Base-by-base conservation (phyloP, 2,797 vertebrate species). In the Malurus leucopterus region DNA sequence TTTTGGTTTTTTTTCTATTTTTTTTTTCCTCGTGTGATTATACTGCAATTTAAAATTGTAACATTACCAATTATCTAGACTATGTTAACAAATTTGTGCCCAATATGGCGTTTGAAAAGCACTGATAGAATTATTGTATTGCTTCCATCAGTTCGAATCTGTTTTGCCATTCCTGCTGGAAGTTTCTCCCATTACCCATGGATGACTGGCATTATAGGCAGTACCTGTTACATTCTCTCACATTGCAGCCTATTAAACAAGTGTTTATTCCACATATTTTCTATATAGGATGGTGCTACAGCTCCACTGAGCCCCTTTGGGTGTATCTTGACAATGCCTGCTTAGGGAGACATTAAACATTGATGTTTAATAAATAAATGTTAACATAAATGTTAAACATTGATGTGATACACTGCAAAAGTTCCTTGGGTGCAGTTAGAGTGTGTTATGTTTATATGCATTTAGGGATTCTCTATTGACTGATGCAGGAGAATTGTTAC, bases 241-340 rank as follows among this genome's bases (percentile, higher is more conserved):
- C 44, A 38, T 29, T 65, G 57, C 23, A 92, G 12, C 34, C 68
- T 84, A 44, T 70, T 95, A 88, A 89, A 79, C n/a, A 76, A 73
- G n/a, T 47, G 46, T 83, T 94, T 83, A 84, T 79, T 72, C 32
- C 49, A 64, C 69, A 93, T 71, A 71, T 92, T 89, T 93, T 81
- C 32, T 82, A 84, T 53, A 82, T 22, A 79, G 44, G 61, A 55
- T 83, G 32, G 19, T 91, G 30, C 81, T 79, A 86, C 11, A 46
- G 10, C 44, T 91, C 64, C 26, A 13, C 0, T 47, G 73, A 85
- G 69, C 30, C n/a, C 57, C 15, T 89, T 44, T 86, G 62, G 41
- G 20, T 89, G 29, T 76, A 81, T 71, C 51, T 67, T 79, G 46
- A 72, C 36, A 85, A 76, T 29, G 23, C 20, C 72, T 90, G 34